Conservation (phyloP, 2,888 invertebrate species). For the Microchrysa polita region DNA sequence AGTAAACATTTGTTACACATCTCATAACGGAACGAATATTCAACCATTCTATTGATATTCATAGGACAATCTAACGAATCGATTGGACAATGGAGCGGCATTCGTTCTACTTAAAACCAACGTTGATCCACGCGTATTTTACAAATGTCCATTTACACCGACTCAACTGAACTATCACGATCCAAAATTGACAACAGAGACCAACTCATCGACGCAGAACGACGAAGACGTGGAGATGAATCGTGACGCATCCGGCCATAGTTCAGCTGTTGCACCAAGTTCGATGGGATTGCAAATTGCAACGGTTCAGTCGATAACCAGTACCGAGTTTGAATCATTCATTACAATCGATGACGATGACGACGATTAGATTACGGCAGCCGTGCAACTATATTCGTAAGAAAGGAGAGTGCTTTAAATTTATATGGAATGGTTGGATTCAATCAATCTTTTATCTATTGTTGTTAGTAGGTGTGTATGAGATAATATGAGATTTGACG, state of each 20-base stretch:
- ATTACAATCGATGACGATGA: conserved; percentile 29
- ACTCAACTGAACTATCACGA: conserved; percentile 45
- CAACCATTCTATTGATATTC: background rate
- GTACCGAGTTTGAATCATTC: conserved; percentile 17
- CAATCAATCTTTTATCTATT: too few species aligned
- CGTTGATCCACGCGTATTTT: conserved; percentile 31
- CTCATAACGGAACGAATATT: too few species aligned
- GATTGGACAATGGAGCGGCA: conserved; percentile 45
- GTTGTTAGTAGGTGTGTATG: too few species aligned
- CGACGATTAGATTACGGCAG: background rate
- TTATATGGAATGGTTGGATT: too few species aligned
- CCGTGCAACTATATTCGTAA: too few species aligned
- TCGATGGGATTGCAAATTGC: conserved; percentile 18
- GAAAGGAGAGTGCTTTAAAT: too few species aligned
- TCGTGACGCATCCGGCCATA: background rate
- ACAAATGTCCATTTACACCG: conserved; percentile 34
- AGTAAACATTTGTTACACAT: background rate
- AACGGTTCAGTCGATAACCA: conserved; percentile 24
- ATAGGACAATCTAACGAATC: conserved; percentile 29
- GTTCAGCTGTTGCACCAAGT: conserved; percentile 18
- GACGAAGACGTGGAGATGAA: background rate
- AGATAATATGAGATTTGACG: too few species aligned
- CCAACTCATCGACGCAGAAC: background rate
- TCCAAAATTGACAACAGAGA: conserved; percentile 1
- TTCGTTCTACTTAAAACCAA: conserved; percentile 42